Evolutionary conservation across 2,113 vertebrate genomes (phyloP), one percentile per base, ranked within the genome.

Genomic region (Seriola rivoliana): DNA sequence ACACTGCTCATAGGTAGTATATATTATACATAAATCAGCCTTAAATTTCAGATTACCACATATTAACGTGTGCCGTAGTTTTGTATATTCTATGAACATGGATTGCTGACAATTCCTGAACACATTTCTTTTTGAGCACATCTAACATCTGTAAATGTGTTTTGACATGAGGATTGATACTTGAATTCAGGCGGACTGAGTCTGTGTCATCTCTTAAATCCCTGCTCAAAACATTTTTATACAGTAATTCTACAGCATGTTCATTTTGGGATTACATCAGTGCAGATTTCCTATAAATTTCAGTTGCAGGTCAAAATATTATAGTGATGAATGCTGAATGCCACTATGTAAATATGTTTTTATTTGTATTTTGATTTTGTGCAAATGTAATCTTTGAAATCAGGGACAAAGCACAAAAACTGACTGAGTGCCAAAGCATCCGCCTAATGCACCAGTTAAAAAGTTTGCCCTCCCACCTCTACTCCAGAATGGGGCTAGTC

Each of bases 391-490:
- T 65, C 12, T 46, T 23, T 55, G 4, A 55, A 55, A 23, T 55
- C 10, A 23, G 21, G 1, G 11, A 44, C 19, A n/a, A 34, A 48
- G 25, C 46, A 46, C 46, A 62, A 21, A 54, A 69, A 69, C 25
- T 38, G 55, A 25, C 21, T 48, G 23, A 66, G 4, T 54, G 57
- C 40, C 17, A 44, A 32, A 21, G 10, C 36, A 54, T 57, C n/a
- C 0, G 8, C 25, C 29, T 69, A 16, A 75, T 75, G 32, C 29
- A 65, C 17, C 21, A 48, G 16, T 46, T 48, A 65, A 76, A 76
- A 80, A 67, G 60, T 85, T 76, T 67, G n/a, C 46, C 29, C 29
- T 40, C 7, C 7, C 34, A 60, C 4, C 16, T 52, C 21, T 52
- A 21, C 32, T 60, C 54, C 54, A 71, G 6, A 32, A 36, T 7